Percentiles rank a stretch among this genome's conserved stretches.
These are phyloP conservation scores for Heliothis peltigera DNA, from an alignment of 2,888 invertebrate genomes.

Conservation along the genomic window DNA sequence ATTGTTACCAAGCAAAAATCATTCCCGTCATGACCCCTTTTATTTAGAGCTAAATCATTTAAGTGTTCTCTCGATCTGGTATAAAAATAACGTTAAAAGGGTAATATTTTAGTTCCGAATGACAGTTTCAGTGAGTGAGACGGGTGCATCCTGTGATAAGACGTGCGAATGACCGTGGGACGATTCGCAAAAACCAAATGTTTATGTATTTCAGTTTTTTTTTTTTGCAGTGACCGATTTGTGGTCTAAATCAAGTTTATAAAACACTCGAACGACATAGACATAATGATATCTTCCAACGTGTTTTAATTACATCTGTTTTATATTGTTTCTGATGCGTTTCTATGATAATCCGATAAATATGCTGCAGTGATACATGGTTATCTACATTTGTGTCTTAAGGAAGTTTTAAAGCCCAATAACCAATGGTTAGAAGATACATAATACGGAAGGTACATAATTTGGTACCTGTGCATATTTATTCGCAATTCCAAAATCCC, in stretches of 20 bases:
- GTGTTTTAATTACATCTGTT: too few species aligned
- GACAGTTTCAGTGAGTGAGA: constrained; percentile 56
- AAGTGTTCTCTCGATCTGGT: constrained; percentile 8
- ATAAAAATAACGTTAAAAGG: constrained; percentile 48
- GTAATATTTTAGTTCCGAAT: constrained; percentile 48
- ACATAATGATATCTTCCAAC: too few species aligned
- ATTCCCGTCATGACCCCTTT: not conserved
- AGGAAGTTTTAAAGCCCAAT: too few species aligned
- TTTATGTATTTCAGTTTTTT: constrained; percentile 19
- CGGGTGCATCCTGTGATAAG: constrained; percentile 70
- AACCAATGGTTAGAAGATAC: too few species aligned
- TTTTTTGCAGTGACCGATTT: constrained; percentile 9
- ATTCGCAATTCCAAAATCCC: too few species aligned
- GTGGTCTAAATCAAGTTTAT: not conserved
- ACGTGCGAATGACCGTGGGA: constrained; percentile 69
- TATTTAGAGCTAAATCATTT: constrained; percentile 11
- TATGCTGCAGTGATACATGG: too few species aligned
- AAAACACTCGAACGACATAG: too few species aligned
- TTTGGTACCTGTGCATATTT: too few species aligned
- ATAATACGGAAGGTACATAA: too few species aligned
- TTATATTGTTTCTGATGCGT: too few species aligned
- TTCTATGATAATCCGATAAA: too few species aligned
- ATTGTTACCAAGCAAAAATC: not conserved
- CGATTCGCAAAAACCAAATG: constrained; percentile 56
- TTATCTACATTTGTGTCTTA: too few species aligned